Conservation (phyloP, 2,113 vertebrate species). For the Pseudopipra pipra region DNA sequence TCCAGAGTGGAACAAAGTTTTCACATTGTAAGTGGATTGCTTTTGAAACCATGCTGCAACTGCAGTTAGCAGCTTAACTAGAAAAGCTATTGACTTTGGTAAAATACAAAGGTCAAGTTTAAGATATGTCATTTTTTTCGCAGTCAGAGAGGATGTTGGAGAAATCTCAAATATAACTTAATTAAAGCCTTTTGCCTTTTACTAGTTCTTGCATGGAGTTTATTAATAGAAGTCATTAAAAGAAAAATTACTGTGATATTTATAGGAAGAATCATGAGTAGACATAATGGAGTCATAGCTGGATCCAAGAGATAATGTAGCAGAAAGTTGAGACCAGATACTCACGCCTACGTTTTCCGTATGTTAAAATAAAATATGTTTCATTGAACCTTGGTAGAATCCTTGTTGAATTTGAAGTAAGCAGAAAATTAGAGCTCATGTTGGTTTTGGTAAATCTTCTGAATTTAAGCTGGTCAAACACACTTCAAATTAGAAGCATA, state of each 20-base stretch:
- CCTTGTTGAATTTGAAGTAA: background rate
- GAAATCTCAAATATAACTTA: slow-evolving; percentile 48
- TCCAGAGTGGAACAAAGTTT: slow-evolving; percentile 94
- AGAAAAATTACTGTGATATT: slow-evolving; percentile 61
- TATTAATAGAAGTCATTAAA: slow-evolving; percentile 68
- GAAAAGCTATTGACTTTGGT: slow-evolving; percentile 3
- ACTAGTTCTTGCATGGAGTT: slow-evolving; percentile 32
- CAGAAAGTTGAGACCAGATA: slow-evolving; percentile 21
- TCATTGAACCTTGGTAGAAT: background rate
- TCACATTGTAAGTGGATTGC: slow-evolving; percentile 87
- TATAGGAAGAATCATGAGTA: slow-evolving; percentile 61
- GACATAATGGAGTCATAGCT: slow-evolving; percentile 54
- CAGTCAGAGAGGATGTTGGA: slow-evolving; percentile 12
- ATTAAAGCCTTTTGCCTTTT: slow-evolving; percentile 56
- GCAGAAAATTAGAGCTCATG: background rate
- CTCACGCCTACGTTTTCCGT: background rate
- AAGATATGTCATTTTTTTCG: slow-evolving; percentile 8
- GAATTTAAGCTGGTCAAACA: background rate
- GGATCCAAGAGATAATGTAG: slow-evolving; percentile 50
- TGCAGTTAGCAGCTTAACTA: background rate
- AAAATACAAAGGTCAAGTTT: slow-evolving; percentile 36
- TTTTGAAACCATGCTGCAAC: background rate
- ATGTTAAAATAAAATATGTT: slow-evolving; percentile 26
- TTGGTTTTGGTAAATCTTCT: background rate
- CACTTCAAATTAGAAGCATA: background rate